Conservation (phyloP, 2,888 invertebrate genomes). For the Alentia gelatinosa region DNA sequence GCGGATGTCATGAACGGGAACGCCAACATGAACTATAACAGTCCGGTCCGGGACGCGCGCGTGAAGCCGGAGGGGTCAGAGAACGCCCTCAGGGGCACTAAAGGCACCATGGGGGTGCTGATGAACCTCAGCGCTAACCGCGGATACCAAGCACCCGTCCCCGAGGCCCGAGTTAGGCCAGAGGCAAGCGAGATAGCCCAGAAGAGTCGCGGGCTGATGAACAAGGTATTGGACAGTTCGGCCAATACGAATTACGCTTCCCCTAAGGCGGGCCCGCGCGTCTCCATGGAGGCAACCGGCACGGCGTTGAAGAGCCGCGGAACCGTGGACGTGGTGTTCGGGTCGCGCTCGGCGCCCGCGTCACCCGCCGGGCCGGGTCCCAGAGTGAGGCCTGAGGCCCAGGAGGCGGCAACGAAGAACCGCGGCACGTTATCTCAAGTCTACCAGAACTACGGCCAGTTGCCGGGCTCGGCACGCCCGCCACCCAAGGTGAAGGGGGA, state of each 20-base stretch:
- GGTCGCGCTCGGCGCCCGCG: neutral
- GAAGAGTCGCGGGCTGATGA: conserved; percentile 51
- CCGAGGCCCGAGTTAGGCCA: conserved; percentile 41
- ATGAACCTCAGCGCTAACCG: conserved; percentile 55
- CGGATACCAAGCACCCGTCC: conserved; percentile 54
- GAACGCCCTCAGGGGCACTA: neutral
- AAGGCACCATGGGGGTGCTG: conserved; percentile 44
- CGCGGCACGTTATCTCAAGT: conserved; percentile 56
- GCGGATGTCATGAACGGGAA: conserved; percentile 32
- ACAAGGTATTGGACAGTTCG: conserved; percentile 31
- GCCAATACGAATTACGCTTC: conserved; percentile 33
- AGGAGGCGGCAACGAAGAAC: conserved; percentile 56
- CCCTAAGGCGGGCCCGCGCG: conserved; percentile 51
- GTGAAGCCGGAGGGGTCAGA: conserved; percentile 33
- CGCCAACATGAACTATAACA: conserved; percentile 47
- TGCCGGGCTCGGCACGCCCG: conserved; percentile 47
- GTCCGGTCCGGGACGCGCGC: conserved; percentile 30
- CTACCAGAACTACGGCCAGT: conserved; percentile 57
- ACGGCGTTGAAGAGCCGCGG: conserved; percentile 56
- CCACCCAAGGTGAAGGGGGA: conserved; percentile 58
- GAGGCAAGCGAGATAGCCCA: conserved; percentile 18
- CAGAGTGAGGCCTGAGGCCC: conserved; percentile 61
- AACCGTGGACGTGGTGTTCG: conserved; percentile 56
- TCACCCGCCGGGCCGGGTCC: conserved; percentile 18
- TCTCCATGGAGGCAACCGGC: conserved; percentile 56